phyloP scores from a whole-genome alignment of 92 coral and sea anemone species.

The Bergia puertoricense region DNA sequence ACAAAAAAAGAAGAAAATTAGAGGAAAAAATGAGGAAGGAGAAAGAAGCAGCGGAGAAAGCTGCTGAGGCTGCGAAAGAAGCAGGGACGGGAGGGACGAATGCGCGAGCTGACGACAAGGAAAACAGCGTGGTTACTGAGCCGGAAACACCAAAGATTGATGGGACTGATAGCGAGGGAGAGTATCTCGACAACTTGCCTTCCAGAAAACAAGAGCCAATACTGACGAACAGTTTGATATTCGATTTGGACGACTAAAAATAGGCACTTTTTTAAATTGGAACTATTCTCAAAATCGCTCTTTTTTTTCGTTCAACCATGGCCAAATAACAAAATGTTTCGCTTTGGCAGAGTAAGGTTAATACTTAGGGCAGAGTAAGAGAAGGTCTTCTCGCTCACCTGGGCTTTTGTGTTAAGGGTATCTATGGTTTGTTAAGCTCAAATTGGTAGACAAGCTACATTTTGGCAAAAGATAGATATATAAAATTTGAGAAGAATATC shows the following conservation, averaged over 20 bases:
- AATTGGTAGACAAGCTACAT: no score
- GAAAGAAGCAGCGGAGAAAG: slow-evolving; percentile 34
- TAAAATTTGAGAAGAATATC: no score
- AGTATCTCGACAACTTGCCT: slow-evolving; percentile 16
- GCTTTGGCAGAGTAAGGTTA: neutral
- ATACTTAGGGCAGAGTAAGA: no score
- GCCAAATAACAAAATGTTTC: neutral
- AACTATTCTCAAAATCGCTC: neutral
- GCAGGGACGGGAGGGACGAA: slow-evolving; percentile 38
- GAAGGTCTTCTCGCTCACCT: no score
- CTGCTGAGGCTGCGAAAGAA: slow-evolving; percentile 29
- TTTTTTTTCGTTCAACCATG: neutral
- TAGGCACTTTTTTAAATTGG: neutral
- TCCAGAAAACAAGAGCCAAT: slow-evolving; percentile 52
- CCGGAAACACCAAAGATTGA: neutral
- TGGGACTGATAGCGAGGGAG: neutral
- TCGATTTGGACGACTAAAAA: slow-evolving; percentile 90
- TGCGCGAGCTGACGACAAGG: neutral
- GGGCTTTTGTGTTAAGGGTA: no score
- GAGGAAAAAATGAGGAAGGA: slow-evolving; percentile 61
- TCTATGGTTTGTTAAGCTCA: no score
- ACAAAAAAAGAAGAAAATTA: slow-evolving; percentile 85
- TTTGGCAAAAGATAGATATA: no score
- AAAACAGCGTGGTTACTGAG: neutral
- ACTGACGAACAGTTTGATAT: slow-evolving; percentile 79